These are phyloP conservation scores for Aphaenogaster floridana DNA, from an alignment of 1,140 invertebrate genomes.

Conservation along the genomic window DNA sequence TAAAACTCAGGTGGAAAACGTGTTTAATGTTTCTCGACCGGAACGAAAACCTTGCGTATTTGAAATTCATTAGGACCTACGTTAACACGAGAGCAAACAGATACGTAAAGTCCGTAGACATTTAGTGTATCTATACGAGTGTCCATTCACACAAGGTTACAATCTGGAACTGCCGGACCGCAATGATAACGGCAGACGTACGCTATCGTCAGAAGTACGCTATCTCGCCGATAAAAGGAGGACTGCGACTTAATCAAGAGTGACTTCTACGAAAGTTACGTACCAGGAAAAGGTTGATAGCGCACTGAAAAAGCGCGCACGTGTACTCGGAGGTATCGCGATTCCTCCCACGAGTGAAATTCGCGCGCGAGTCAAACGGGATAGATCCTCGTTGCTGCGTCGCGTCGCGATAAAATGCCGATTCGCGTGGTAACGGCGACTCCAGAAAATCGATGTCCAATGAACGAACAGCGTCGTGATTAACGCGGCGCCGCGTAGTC, in stretches of 20 bases:
- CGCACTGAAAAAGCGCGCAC: conserved; percentile 3
- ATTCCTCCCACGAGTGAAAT: conserved; percentile 47
- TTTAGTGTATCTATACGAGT: conserved; percentile 10
- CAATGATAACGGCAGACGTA: conserved; percentile 28
- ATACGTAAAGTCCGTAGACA: neutral
- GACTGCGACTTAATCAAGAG: conserved; percentile 32
- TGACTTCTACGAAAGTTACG: conserved; percentile 47
- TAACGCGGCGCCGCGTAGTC: conserved; percentile 68
- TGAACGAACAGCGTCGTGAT: conserved; percentile 55
- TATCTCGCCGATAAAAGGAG: conserved; percentile 50
- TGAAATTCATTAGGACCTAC: neutral
- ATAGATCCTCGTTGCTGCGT: neutral
- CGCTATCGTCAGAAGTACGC: conserved; percentile 46
- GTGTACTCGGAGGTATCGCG: conserved; percentile 12
- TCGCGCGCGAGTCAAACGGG: neutral
- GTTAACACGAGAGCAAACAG: neutral
- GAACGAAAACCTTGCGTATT: neutral
- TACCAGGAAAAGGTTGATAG: conserved; percentile 47
- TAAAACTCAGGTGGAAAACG: neutral
- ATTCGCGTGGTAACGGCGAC: neutral
- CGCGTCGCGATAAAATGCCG: conserved; percentile 2
- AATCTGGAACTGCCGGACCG: neutral
- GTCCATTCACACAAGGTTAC: neutral
- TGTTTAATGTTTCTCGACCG: neutral
- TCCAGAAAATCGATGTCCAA: conserved; percentile 26